Percentiles rank a stretch among this genome's conserved stretches.
phyloP scores from a whole-genome alignment of 2,888 invertebrate species.

The Eupeodes latifasciatus region DNA sequence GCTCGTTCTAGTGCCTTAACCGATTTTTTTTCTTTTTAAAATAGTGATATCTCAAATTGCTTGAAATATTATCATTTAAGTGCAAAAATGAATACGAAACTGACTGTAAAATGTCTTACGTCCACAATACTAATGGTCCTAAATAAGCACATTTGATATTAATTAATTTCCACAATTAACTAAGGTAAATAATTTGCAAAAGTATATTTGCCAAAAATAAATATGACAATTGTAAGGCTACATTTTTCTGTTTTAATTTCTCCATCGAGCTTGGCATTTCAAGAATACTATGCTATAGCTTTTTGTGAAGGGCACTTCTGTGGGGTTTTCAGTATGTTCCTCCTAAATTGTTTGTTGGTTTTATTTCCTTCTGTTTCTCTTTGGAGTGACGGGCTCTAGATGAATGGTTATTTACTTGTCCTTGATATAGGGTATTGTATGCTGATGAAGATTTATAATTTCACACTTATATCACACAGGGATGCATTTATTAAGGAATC shows the following conservation, averaged over 20 bases:
- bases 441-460: constrained; percentile 48
- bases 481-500: constrained; percentile 58
- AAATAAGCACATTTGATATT: constrained; percentile 73
- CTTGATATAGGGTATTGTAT: constrained; percentile 21
- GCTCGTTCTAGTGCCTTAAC: background rate
- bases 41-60: background rate
- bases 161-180: constrained; percentile 75
- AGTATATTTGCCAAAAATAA: constrained; percentile 73
- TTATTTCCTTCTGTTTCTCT: background rate
- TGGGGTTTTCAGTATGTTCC: constrained; percentile 19
- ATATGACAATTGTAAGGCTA: constrained; percentile 67
- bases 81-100: background rate
- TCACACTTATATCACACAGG: constrained; percentile 55
- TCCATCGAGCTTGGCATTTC: background rate
- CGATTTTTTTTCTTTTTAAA: background rate
- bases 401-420: constrained; percentile 15
- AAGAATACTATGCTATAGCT: background rate
- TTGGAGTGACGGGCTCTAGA: background rate
- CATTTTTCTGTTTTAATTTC: background rate
- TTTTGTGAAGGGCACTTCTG: constrained; percentile 27
- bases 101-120: background rate
- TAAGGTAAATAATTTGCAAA: constrained; percentile 69
- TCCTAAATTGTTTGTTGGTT: background rate
- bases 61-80: background rate
- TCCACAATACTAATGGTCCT: constrained; percentile 26